Evolutionary conservation across 2,888 invertebrate genomes (phyloP).

Genomic region (Altica lythri): DNA sequence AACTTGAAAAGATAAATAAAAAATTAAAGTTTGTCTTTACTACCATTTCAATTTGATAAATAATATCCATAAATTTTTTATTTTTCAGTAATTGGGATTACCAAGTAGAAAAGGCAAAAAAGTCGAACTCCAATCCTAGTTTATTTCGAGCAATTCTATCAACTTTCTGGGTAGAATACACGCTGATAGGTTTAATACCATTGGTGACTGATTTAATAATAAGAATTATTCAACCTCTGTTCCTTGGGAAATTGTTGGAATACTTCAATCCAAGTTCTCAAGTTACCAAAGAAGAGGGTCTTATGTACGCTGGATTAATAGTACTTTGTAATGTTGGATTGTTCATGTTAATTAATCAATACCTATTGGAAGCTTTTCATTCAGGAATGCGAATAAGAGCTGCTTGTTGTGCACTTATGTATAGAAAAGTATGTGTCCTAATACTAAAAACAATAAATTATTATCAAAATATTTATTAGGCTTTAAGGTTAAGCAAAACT

Average conservation of each 20-base stretch:
- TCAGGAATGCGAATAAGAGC: conserved; percentile 79
- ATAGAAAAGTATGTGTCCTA: conserved; percentile 87
- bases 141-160: conserved; percentile 67
- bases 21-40: too few relatives aligned
- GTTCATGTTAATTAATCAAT: conserved; percentile 66
- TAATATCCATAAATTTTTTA: too few relatives aligned
- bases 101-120: conserved; percentile 63
- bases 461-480: too few relatives aligned
- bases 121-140: conserved; percentile 64
- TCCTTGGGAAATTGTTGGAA: conserved; percentile 65
- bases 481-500: conserved; percentile 9
- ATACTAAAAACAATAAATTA: too few relatives aligned
- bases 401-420: conserved; percentile 79
- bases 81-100: conserved; percentile 69
- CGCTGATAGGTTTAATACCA: conserved; percentile 64
- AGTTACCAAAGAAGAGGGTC: conserved; percentile 62
- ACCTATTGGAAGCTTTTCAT: conserved; percentile 67
- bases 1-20: too few relatives aligned
- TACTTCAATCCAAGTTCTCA: conserved; percentile 64
- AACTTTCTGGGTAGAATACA: conserved; percentile 69
- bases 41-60: too few relatives aligned
- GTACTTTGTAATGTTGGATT: conserved; percentile 61
- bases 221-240: conserved; percentile 67
- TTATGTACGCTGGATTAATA: conserved; percentile 64
- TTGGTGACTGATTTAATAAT: conserved; percentile 61